Base-by-base conservation (phyloP, 2,797 vertebrate genomes). In the Crossoptilon crossoptilon region DNA sequence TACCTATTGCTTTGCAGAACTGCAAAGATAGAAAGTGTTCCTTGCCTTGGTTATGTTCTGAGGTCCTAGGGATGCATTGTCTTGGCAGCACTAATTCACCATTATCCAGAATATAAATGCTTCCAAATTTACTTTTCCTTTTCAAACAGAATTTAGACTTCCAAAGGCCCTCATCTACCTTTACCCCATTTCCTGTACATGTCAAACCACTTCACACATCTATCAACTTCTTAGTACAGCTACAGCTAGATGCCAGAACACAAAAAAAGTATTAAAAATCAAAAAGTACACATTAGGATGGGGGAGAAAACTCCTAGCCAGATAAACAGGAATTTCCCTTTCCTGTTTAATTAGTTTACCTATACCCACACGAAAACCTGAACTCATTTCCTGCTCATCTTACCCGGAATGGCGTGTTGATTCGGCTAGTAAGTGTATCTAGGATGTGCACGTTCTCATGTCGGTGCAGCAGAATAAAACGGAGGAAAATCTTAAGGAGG, bases 321-420 rank as follows among this genome's bases (percentile, higher is more conserved):
- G 73, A 56, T 35, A 82, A 41, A 71, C 35, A 4, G 9, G 37
- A 41, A 67, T 56, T 17, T 60, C 41, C 53, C 63, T 51, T 19
- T 60, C 41, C 48, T 16, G 31, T n/a, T 67, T 33, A 56, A 87
- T 67, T 35, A 35, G 3, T 82, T 72, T 60, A 68, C n/a, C 64
- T 53, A 41, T 11, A 48, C 13, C 48, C n/a, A 9, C 11, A 15
- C 16, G 33, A 84, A 41, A 6, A 33, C 8, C 53, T 48, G 69
- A 53, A 29, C 16, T 31, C 41, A 9, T 24, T 24, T 23, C 43
- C 33, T 27, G 24, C 43, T 85, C 31, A 22, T 24, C 97, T 97
- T 97, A 99, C 99, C 98, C 98, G 99, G 96, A 99, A 99, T 0
- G 99, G 99, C 4, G 99, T 99, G 97, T 99, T 99, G 97, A 99